phyloP scores from a whole-genome alignment of 1,140 invertebrate genomes.

The Micrasema minimum region DNA sequence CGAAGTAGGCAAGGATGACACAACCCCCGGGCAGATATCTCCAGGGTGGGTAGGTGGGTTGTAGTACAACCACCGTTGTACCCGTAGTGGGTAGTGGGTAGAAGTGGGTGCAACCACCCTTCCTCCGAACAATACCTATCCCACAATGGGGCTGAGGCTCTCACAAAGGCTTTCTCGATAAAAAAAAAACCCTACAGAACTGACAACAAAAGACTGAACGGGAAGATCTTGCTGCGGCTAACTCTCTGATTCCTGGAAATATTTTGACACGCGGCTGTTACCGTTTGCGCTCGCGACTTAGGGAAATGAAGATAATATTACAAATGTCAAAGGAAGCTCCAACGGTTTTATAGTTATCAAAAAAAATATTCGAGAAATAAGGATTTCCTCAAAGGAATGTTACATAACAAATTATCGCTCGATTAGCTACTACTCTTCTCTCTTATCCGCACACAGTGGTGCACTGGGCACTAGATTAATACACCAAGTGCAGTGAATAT shows the following conservation, averaged over 20 bases:
- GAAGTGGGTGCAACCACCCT: constrained; percentile 5
- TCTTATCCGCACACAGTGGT: no score
- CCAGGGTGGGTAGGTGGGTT: not conserved
- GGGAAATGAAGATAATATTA: constrained; percentile 18
- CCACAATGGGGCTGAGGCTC: constrained; percentile 46
- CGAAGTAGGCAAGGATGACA: constrained; percentile 7
- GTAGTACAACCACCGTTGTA: no score
- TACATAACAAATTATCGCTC: no score
- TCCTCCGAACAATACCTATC: constrained; percentile 45
- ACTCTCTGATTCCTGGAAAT: constrained; percentile 32
- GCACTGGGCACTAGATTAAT: no score
- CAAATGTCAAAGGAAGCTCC: no score
- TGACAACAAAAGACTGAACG: constrained; percentile 51
- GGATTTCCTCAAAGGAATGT: no score
- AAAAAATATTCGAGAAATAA: no score
- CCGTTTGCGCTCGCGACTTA: constrained; percentile 10
- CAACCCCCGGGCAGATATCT: not conserved
- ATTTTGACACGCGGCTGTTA: no score
- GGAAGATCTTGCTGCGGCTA: constrained; percentile 42
- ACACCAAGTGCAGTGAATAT: no score
- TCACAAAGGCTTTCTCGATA: constrained; percentile 51
- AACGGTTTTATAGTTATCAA: no score
- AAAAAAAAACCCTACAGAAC: constrained; percentile 45
- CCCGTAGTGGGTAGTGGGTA: no score
- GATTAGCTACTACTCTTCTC: no score